Evolutionary conservation across 2,797 vertebrate species (phyloP).

Genomic region (Balearica regulorum): DNA sequence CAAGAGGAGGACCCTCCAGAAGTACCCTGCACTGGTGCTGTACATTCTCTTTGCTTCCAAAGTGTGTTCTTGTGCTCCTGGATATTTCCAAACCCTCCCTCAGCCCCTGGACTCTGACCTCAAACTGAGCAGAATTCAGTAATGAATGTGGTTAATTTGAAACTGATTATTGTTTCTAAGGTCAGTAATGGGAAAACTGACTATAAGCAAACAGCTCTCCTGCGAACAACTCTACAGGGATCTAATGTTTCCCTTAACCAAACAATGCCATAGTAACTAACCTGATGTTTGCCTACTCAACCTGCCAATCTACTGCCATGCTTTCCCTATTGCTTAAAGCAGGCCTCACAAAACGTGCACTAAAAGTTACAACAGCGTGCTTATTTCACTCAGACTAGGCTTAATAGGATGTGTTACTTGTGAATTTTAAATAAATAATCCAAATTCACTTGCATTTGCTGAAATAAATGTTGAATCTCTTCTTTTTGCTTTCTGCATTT

Average conservation of each 20-base stretch:
- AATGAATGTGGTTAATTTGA: constrained; percentile 17
- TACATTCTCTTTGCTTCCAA: background rate
- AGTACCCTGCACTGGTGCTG: background rate
- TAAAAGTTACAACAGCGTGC: background rate
- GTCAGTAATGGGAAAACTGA: constrained; percentile 15
- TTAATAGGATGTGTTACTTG: background rate
- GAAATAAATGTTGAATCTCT: background rate
- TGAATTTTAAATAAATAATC: background rate
- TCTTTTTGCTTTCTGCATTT: background rate
- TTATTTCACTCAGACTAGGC: background rate
- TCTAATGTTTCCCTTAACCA: background rate
- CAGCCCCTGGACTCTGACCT: background rate
- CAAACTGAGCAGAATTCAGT: background rate
- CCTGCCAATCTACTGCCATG: background rate
- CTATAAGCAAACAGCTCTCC: background rate
- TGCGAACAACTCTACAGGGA: background rate
- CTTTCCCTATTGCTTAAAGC: background rate
- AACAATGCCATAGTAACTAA: background rate
- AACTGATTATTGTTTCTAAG: constrained; percentile 16
- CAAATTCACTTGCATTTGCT: background rate
- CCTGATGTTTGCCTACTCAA: background rate
- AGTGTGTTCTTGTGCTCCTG: background rate
- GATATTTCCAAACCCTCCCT: background rate
- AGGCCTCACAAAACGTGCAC: background rate
- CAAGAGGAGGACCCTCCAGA: background rate